Evolutionary conservation across 2,797 vertebrate genomes (phyloP).

Genomic region (Melanotaenia nigrans): DNA sequence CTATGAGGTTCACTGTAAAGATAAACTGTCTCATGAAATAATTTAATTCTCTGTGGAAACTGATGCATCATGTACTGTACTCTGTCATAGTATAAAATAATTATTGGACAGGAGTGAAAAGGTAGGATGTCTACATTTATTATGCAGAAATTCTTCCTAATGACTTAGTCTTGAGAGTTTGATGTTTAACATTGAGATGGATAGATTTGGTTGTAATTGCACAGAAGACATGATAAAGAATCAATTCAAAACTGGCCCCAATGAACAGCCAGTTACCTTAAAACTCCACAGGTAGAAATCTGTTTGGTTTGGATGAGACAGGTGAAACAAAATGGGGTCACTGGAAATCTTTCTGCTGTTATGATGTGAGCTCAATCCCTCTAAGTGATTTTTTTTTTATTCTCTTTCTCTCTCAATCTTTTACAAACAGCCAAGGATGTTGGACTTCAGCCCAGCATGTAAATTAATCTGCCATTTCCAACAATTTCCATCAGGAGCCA

Average conservation of each 20-base stretch:
- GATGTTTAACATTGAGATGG: too few relatives aligned
- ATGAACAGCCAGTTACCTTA: conserved; percentile 33
- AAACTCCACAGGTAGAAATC: conserved; percentile 21
- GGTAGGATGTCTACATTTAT: too few relatives aligned
- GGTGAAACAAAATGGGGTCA: conserved; percentile 54
- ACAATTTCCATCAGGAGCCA: conserved; percentile 81
- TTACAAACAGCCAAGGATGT: conserved; percentile 64
- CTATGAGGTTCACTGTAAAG: background rate
- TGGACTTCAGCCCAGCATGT: conserved; percentile 77
- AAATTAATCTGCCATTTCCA: conserved; percentile 78
- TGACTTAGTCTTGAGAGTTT: too few relatives aligned
- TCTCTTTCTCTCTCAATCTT: conserved; percentile 37
- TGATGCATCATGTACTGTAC: too few relatives aligned
- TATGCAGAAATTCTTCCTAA: too few relatives aligned
- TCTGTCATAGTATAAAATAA: too few relatives aligned
- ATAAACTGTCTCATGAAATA: background rate
- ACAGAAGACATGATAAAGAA: background rate
- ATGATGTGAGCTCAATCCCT: conserved; percentile 52
- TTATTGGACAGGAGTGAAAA: too few relatives aligned
- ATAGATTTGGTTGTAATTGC: too few relatives aligned
- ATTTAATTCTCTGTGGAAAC: too few relatives aligned
- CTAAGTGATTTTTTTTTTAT: conserved; percentile 37
- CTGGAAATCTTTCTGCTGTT: conserved; percentile 53
- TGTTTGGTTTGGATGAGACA: conserved; percentile 41
- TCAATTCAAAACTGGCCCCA: conserved; percentile 28